These are phyloP conservation scores for Acanthopleura granulata DNA, from an alignment of 2,888 invertebrate species.

Conservation along the genomic window DNA sequence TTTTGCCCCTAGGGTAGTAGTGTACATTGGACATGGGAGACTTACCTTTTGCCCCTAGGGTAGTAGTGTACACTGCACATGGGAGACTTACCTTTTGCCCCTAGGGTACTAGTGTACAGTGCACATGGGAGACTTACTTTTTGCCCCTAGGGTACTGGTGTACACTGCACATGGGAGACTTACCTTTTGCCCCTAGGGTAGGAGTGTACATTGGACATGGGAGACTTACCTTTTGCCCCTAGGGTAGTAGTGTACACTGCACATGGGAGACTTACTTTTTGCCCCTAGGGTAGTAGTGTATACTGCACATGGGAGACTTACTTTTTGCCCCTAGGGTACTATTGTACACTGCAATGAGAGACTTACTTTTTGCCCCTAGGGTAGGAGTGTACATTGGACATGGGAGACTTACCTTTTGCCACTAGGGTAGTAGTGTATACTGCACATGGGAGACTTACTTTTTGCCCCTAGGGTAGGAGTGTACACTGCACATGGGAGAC, in stretches of 20 bases:
- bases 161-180: too few relatives aligned
- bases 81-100: constrained; percentile 81
- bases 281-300: background rate
- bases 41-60: too few relatives aligned
- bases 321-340: constrained; percentile 99
- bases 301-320: constrained; percentile 72
- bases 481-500: constrained; percentile 64
- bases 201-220: background rate
- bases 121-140: too few relatives aligned
- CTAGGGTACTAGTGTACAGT: constrained; percentile 99
- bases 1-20: too few relatives aligned
- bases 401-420: too few relatives aligned
- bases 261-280: background rate
- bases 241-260: constrained; percentile 97
- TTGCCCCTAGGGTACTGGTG: too few relatives aligned
- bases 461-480: background rate
- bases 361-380: constrained; percentile 98
- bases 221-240: constrained; percentile 94
- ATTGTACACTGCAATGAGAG: too few relatives aligned
- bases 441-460: background rate
- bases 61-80: too few relatives aligned
- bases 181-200: background rate
- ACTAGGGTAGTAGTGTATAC: too few relatives aligned
- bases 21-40: too few relatives aligned
- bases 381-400: constrained; percentile 93